These are phyloP conservation scores for Gonatopus flavifemur DNA, from an alignment of 1,140 invertebrate species.

Conservation along the genomic window DNA sequence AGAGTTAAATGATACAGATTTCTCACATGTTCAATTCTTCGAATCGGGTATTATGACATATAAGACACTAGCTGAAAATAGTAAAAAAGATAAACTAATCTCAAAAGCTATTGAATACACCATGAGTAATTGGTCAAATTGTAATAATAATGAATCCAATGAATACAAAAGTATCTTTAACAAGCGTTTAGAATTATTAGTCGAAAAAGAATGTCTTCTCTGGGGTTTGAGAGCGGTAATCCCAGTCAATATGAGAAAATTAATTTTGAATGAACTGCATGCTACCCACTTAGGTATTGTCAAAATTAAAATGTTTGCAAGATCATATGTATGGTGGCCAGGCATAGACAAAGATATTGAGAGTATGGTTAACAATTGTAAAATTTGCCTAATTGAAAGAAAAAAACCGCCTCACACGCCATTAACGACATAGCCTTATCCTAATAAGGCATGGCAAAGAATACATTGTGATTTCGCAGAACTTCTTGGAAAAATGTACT, in stretches of 20 bases:
- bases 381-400: slow-evolving; percentile 25
- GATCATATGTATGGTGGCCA: slow-evolving; percentile 53
- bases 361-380: slow-evolving; percentile 14
- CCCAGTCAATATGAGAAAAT: slow-evolving; percentile 11
- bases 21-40: neutral
- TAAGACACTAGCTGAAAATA: neutral
- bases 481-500: too few species aligned
- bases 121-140: slow-evolving; percentile 26
- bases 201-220: slow-evolving; percentile 21
- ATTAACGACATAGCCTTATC: slow-evolving; percentile 3
- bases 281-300: slow-evolving; percentile 48
- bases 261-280: slow-evolving; percentile 44
- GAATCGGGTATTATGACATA: neutral
- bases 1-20: neutral
- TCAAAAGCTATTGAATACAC: neutral
- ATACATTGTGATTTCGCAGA: slow-evolving; percentile 12
- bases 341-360: slow-evolving; percentile 52
- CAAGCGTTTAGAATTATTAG: slow-evolving; percentile 6
- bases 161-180: neutral
- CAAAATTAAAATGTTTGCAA: slow-evolving; percentile 48
- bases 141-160: slow-evolving; percentile 53
- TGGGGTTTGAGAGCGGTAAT: slow-evolving; percentile 41
- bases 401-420: slow-evolving; percentile 6
- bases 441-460: neutral
- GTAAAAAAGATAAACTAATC: neutral